A percentile compares a stretch with the other conserved stretches of the same genome.
Evolutionary conservation across 2,797 vertebrate genomes (phyloP).

Genomic region (Eidolon dupreanum): DNA sequence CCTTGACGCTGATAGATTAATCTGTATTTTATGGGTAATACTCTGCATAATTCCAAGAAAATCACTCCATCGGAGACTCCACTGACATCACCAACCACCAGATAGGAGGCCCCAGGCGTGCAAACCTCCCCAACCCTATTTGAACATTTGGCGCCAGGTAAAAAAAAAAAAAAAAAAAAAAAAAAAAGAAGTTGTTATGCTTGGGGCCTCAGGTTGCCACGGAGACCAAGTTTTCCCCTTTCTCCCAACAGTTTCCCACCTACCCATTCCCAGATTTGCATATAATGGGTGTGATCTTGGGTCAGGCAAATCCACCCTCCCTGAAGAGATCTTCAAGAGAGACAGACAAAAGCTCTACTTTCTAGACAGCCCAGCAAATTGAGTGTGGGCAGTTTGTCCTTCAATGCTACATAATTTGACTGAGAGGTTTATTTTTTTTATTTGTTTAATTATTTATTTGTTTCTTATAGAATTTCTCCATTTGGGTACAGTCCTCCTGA

Average conservation of each 20-base stretch:
- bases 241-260: neutral
- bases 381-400: neutral
- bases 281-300: neutral
- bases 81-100: slow-evolving; percentile 81
- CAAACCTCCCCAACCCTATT: neutral
- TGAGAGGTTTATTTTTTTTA: neutral
- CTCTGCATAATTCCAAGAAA: slow-evolving; percentile 79
- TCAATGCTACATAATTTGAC: neutral
- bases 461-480: slow-evolving; percentile 20
- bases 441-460: neutral
- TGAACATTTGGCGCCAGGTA: slow-evolving; percentile 14
- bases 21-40: slow-evolving; percentile 77
- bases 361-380: neutral
- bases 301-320: neutral
- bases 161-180: neutral
- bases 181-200: neutral
- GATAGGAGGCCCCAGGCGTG: neutral
- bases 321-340: neutral
- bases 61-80: slow-evolving; percentile 80
- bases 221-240: neutral
- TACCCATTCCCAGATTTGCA: neutral
- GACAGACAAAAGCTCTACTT: neutral
- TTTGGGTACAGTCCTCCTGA: neutral
- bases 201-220: neutral
- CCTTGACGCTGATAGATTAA: slow-evolving; percentile 63